These are phyloP conservation scores for Protosalanx chinensis DNA, from an alignment of 2,797 vertebrate species.

Conservation along the genomic window DNA sequence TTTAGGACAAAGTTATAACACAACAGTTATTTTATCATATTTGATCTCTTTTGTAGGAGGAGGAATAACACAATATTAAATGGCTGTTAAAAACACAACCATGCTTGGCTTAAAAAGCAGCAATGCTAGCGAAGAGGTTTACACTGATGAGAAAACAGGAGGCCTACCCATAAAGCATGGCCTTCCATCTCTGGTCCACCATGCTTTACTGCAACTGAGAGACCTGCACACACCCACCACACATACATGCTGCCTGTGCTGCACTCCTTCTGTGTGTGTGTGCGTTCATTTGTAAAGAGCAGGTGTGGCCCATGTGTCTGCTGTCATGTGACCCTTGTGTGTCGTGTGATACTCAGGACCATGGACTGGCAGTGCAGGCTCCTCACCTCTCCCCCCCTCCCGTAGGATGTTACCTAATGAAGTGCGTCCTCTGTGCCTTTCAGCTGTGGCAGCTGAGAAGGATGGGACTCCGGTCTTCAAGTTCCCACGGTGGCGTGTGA, in stretches of 20 bases:
- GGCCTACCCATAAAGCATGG: background rate
- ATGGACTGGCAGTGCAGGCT: background rate
- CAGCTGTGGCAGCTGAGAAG: conserved; percentile 82
- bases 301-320: conserved; percentile 22
- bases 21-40: background rate
- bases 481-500: conserved; percentile 82
- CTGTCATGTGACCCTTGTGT: background rate
- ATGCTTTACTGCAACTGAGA: background rate
- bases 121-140: background rate
- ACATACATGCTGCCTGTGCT: background rate
- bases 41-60: no score
- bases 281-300: conserved; percentile 8
- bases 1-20: background rate
- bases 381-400: background rate
- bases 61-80: background rate
- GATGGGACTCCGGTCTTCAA: conserved; percentile 88
- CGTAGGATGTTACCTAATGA: no score
- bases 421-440: background rate
- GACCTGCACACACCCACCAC: background rate
- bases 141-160: background rate
- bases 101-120: background rate
- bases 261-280: conserved; percentile 6
- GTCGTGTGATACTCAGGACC: background rate
- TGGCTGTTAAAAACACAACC: background rate
- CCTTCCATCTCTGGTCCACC: background rate